These are phyloP conservation scores for Sycophaga agraensis DNA, from an alignment of 1,140 invertebrate genomes.

Conservation along the genomic window DNA sequence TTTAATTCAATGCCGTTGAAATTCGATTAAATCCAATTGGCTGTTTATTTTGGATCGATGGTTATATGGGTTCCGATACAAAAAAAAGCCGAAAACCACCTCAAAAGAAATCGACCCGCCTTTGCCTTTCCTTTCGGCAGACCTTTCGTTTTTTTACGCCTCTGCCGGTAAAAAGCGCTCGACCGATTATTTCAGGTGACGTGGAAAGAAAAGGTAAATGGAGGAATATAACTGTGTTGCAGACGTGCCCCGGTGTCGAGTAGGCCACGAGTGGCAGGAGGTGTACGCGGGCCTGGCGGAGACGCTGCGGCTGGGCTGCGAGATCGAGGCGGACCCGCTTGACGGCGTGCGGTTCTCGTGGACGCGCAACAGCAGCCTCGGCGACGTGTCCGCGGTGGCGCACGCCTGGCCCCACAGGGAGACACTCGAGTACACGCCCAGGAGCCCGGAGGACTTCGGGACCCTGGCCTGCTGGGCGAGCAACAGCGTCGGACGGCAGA, in stretches of 20 bases:
- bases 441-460: conserved; percentile 71
- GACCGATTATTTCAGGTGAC: too few relatives aligned
- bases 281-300: conserved; percentile 65
- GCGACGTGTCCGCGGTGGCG: conserved; percentile 61
- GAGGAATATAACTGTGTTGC: background rate
- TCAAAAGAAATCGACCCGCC: too few relatives aligned
- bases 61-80: too few relatives aligned
- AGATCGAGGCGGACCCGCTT: conserved; percentile 78
- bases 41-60: too few relatives aligned
- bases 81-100: too few relatives aligned
- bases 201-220: too few relatives aligned
- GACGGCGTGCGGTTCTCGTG: conserved; percentile 70
- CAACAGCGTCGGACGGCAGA: conserved; percentile 79
- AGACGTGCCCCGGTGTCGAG: conserved; percentile 66
- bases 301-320: conserved; percentile 68
- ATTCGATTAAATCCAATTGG: too few relatives aligned
- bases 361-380: conserved; percentile 77
- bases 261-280: conserved; percentile 61
- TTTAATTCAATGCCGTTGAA: too few relatives aligned
- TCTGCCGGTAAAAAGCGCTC: too few relatives aligned
- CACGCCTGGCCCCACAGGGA: conserved; percentile 65
- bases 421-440: conserved; percentile 67
- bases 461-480: conserved; percentile 84
- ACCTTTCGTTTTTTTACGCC: too few relatives aligned
- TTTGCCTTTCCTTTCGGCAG: too few relatives aligned